phyloP scores from a whole-genome alignment of 2,888 invertebrate genomes.

The Cephus spinipes region DNA sequence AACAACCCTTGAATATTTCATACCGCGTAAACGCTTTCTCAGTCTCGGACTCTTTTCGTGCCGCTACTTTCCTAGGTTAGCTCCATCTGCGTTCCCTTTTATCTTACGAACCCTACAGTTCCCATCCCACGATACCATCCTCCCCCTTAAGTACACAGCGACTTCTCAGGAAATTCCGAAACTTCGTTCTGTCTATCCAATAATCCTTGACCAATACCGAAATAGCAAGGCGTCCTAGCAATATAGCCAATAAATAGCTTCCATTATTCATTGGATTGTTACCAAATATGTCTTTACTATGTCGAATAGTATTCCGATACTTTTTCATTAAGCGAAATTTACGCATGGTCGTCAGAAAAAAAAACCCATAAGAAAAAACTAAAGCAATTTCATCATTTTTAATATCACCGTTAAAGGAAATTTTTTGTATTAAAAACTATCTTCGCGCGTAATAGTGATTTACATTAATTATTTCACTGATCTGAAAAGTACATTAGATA shows the following conservation, averaged over 20 bases:
- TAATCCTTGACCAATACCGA: background rate
- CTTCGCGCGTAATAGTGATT: background rate
- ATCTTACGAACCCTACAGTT: background rate
- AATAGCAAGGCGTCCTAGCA: background rate
- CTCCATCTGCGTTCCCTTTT: background rate
- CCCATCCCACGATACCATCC: background rate
- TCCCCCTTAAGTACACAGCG: background rate
- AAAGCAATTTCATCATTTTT: background rate
- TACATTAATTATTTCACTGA: background rate
- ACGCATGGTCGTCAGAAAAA: background rate
- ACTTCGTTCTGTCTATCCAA: background rate
- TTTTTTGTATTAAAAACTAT: background rate
- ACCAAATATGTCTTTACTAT: background rate
- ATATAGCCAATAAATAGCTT: background rate
- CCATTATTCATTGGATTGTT: background rate
- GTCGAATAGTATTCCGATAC: background rate
- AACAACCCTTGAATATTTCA: slow-evolving; percentile 39
- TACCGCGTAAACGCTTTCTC: slow-evolving; percentile 31
- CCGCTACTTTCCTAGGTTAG: background rate
- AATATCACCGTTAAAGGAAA: background rate
- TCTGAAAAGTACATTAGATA: background rate
- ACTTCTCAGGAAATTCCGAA: background rate
- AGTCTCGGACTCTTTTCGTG: background rate
- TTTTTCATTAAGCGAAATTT: background rate
- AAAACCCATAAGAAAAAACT: background rate